Evolutionary conservation across 2,888 invertebrate genomes (phyloP).

Genomic region (Amiota communis): DNA sequence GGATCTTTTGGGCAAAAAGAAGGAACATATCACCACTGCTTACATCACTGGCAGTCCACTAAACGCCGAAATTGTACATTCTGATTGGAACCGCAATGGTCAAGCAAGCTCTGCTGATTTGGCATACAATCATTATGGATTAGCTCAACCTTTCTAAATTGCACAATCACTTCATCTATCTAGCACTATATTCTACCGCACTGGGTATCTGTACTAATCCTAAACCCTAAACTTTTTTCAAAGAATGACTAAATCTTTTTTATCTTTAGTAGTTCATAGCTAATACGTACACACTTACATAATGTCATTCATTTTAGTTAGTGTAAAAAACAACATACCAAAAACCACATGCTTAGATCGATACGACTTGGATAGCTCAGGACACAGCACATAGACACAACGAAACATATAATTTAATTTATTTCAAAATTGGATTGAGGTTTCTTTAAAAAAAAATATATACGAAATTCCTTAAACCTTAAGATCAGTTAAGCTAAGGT

Average conservation of each 20-base stretch:
- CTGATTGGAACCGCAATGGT: conserved; percentile 73
- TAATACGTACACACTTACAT: conserved; percentile 37
- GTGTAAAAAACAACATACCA: conserved; percentile 67
- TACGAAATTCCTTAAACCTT: conserved; percentile 33
- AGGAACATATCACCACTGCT: conserved; percentile 73
- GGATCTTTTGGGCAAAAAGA: conserved; percentile 73
- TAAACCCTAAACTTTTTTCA: conserved; percentile 36
- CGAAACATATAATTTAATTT: conserved; percentile 42
- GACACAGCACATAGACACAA: conserved; percentile 54
- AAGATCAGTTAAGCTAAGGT: conserved; percentile 38
- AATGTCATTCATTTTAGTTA: conserved; percentile 54
- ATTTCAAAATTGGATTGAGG: conserved; percentile 16
- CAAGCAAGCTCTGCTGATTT: conserved; percentile 71
- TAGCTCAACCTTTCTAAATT: conserved; percentile 71
- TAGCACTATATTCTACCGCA: conserved; percentile 8
- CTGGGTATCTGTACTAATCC: conserved; percentile 29
- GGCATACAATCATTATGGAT: conserved; percentile 72
- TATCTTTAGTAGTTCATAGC: conserved; percentile 58
- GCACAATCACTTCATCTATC: conserved; percentile 31
- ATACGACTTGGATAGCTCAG: conserved; percentile 56
- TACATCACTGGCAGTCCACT: conserved; percentile 73
- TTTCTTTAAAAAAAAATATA: not conserved
- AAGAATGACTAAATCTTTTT: conserved; percentile 56
- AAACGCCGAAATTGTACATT: conserved; percentile 73
- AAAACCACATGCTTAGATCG: conserved; percentile 47